Percentiles rank a stretch among this genome's conserved stretches.
These are phyloP conservation scores for Sparidentex hasta DNA, from an alignment of 2,797 vertebrate species.

Conservation along the genomic window DNA sequence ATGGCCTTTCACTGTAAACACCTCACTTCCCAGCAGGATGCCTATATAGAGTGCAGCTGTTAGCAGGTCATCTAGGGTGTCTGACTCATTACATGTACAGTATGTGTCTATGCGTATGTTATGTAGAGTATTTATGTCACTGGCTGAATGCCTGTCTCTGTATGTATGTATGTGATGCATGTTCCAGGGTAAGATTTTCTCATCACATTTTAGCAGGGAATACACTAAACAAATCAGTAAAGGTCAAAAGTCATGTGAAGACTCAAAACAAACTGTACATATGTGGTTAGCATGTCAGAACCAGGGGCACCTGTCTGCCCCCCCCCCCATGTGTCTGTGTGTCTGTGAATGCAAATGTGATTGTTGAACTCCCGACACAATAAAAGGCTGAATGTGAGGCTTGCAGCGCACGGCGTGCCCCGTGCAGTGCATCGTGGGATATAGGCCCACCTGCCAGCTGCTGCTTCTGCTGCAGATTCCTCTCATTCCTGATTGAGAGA, in stretches of 20 bases:
- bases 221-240: background rate
- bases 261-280: conserved; percentile 4
- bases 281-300: background rate
- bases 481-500: conserved; percentile 75
- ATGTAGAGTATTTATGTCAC: conserved; percentile 12
- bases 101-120: conserved; percentile 11
- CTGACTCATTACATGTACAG: conserved; percentile 18
- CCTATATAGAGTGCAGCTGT: conserved; percentile 33
- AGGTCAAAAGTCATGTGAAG: background rate
- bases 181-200: background rate
- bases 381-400: conserved; percentile 58
- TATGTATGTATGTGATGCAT: background rate
- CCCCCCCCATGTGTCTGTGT: conserved; percentile 2
- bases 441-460: conserved; percentile 78
- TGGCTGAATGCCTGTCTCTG: background rate
- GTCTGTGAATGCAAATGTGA: conserved; percentile 37
- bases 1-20: conserved; percentile 18
- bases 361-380: conserved; percentile 60
- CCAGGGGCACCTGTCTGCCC: background rate
- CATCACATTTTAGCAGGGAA: background rate
- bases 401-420: conserved; percentile 46
- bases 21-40: conserved; percentile 31
- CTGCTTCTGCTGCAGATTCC: conserved; percentile 83
- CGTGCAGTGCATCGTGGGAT: conserved; percentile 65
- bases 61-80: conserved; percentile 29